Percentiles rank a stretch among this genome's conserved stretches.
Conservation (phyloP, 1,140 invertebrate genomes). For the Drosophila sp. region DNA sequence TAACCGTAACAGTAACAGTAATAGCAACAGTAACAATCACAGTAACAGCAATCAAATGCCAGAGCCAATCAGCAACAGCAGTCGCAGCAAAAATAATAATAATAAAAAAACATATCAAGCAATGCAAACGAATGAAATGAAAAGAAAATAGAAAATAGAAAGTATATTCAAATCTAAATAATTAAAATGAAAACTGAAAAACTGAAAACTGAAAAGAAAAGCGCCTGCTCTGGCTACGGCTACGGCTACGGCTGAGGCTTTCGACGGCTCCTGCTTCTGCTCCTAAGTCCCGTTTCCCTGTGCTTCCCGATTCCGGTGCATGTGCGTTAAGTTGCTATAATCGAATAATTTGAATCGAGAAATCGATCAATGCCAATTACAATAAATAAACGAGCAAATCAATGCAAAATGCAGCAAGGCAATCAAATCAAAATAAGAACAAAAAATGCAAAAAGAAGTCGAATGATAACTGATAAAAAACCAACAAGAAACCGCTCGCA, state of each 20-base stretch:
- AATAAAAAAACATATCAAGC: no score
- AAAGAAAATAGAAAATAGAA: constrained; percentile 20
- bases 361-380: constrained; percentile 50
- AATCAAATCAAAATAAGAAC: constrained; percentile 43
- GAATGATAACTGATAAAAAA: constrained; percentile 49
- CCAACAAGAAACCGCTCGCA: constrained; percentile 16
- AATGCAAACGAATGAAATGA: constrained; percentile 41
- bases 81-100: constrained; percentile 22
- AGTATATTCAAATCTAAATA: constrained; percentile 24
- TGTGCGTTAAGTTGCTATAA: constrained; percentile 79
- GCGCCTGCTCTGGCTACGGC: constrained; percentile 48
- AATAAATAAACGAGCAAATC: constrained; percentile 61
- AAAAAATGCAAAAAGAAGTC: constrained; percentile 57
- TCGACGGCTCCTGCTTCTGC: constrained; percentile 78
- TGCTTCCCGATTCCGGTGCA: constrained; percentile 81
- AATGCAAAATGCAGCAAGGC: constrained; percentile 69
- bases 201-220: constrained; percentile 35
- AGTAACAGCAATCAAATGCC: constrained; percentile 24
- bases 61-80: constrained; percentile 27
- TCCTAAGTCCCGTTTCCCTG: constrained; percentile 81
- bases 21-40: constrained; percentile 29
- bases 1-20: constrained; percentile 21
- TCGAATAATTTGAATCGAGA: constrained; percentile 56
- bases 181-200: constrained; percentile 1
- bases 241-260: constrained; percentile 65